Percentiles rank a stretch among this genome's conserved stretches.
Conservation (phyloP, 2,113 vertebrate genomes). For the Oncorhynchus keta region DNA sequence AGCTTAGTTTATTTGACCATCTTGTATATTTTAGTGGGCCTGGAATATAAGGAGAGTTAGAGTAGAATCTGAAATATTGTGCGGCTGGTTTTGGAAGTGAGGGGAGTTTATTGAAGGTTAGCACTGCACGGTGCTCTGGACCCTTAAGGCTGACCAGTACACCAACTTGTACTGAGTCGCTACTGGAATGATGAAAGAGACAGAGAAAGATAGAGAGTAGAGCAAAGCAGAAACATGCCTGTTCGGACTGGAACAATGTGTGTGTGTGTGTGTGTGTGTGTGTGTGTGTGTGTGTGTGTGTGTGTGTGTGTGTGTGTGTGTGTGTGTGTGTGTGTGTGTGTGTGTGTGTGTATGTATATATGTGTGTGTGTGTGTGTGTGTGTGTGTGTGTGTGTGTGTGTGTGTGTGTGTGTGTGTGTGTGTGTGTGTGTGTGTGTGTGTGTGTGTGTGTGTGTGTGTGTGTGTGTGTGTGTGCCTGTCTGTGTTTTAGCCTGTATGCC, state of each 20-base stretch:
- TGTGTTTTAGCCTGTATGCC: background rate
- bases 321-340: background rate
- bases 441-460: slow-evolving; percentile 1
- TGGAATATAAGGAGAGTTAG: slow-evolving; percentile 8
- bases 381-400: slow-evolving; percentile 7
- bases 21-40: slow-evolving; percentile 32
- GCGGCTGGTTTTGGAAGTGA: slow-evolving; percentile 8
- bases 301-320: background rate
- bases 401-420: background rate
- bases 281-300: background rate
- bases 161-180: background rate
- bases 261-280: no score
- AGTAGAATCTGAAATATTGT: slow-evolving; percentile 22
- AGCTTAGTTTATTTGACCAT: slow-evolving; percentile 44
- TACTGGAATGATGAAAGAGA: slow-evolving; percentile 4
- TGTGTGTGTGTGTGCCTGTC: slow-evolving; percentile 5
- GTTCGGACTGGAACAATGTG: background rate
- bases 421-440: slow-evolving; percentile 5
- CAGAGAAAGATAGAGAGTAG: slow-evolving; percentile 5
- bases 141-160: slow-evolving; percentile 18
- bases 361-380: background rate
- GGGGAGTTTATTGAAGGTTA: slow-evolving; percentile 17
- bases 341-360: no score
- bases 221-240: slow-evolving; percentile 7
- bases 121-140: slow-evolving; percentile 11